phyloP scores from a whole-genome alignment of 2,888 invertebrate species.

The Peribatodes rhomboidaria region DNA sequence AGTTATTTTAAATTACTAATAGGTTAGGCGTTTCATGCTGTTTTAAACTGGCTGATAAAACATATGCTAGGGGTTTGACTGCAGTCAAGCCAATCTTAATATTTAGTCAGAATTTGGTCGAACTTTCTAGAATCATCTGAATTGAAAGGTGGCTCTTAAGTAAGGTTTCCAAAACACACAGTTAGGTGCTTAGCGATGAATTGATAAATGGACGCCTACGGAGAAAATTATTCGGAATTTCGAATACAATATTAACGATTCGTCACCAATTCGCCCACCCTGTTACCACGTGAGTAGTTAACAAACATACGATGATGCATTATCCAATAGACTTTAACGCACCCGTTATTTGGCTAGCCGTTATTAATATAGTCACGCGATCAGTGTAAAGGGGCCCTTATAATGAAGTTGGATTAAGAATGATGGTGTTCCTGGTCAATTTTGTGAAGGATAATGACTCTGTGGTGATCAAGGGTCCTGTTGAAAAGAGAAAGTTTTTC shows the following conservation, averaged over 20 bases:
- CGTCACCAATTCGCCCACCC: conserved; percentile 17
- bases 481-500: conserved; percentile 3
- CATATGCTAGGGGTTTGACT: too few species aligned
- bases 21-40: too few species aligned
- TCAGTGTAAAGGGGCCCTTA: conserved; percentile 41
- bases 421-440: conserved; percentile 34
- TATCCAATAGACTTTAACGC: conserved; percentile 49
- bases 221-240: too few species aligned
- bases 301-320: conserved; percentile 44
- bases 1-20: too few species aligned
- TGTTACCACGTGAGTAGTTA: conserved; percentile 39
- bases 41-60: too few species aligned
- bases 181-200: background rate
- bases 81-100: too few species aligned
- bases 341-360: conserved; percentile 49
- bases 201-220: background rate
- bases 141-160: too few species aligned
- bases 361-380: conserved; percentile 49
- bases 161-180: too few species aligned
- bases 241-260: background rate
- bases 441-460: conserved; percentile 32
- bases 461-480: conserved; percentile 22
- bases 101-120: background rate
- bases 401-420: conserved; percentile 47
- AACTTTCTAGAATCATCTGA: background rate